These are phyloP conservation scores for Pseudolaguvia tuberculata DNA, from an alignment of 2,113 vertebrate species.

Conservation along the genomic window DNA sequence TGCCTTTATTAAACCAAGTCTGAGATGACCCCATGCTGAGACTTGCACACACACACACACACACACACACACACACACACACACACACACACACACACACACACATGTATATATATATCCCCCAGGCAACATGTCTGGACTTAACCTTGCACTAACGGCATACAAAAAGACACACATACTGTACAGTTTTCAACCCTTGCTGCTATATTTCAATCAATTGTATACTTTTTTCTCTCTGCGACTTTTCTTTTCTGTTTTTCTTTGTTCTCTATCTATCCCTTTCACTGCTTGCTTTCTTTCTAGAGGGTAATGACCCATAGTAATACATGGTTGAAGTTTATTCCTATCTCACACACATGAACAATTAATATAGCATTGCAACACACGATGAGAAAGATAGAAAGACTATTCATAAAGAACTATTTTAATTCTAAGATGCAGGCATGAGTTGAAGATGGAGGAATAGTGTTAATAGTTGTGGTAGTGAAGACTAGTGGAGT, in stretches of 20 bases:
- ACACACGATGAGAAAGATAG: neutral
- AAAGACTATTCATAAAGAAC: neutral
- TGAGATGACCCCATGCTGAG: conserved; percentile 61
- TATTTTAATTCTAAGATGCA: neutral
- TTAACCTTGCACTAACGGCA: conserved; percentile 42
- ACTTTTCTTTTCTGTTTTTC: conserved; percentile 25
- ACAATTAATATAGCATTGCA: conserved; percentile 19
- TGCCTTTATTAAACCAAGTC: conserved; percentile 62
- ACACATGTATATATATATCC: conserved; percentile 48
- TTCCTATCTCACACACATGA: conserved; percentile 9
- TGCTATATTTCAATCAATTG: conserved; percentile 52
- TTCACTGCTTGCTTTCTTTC: conserved; percentile 34
- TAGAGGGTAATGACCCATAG: conserved; percentile 31
- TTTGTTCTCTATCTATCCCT: conserved; percentile 32
- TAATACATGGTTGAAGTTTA: conserved; percentile 22
- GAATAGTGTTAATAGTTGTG: neutral
- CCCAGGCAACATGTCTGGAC: conserved; percentile 64
- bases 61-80: conserved; percentile 38
- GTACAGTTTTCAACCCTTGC: conserved; percentile 27
- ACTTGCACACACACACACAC: conserved; percentile 52
- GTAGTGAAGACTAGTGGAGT: neutral
- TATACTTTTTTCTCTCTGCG: conserved; percentile 33
- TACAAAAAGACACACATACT: conserved; percentile 18
- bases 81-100: conserved; percentile 36
- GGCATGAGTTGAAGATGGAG: neutral